Evolutionary conservation across 2,888 invertebrate genomes (phyloP).

Genomic region (Argynnis bischoffii): DNA sequence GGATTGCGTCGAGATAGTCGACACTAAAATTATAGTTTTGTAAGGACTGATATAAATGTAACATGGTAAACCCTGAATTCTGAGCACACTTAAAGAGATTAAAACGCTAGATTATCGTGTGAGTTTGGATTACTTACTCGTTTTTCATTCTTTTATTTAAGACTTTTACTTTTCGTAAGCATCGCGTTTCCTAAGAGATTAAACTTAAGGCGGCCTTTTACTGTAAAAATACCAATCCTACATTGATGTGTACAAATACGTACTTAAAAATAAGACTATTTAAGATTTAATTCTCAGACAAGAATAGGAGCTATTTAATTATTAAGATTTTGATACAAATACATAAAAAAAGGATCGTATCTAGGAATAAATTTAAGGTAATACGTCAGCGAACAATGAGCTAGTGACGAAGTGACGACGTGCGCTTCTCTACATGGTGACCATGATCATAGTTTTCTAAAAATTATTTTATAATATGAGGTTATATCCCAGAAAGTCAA

Average conservation of each 20-base stretch:
- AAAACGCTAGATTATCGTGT: slow-evolving; percentile 69
- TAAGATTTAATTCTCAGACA: no score
- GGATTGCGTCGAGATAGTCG: no score
- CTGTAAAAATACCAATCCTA: neutral
- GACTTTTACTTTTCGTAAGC: slow-evolving; percentile 68
- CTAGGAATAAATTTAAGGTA: slow-evolving; percentile 60
- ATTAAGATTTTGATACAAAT: no score
- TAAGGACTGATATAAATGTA: neutral
- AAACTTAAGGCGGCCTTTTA: slow-evolving; percentile 52
- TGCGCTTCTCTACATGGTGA: slow-evolving; percentile 30
- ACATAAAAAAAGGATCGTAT: no score
- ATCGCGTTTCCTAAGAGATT: slow-evolving; percentile 48
- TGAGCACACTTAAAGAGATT: slow-evolving; percentile 73
- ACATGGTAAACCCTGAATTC: slow-evolving; percentile 41
- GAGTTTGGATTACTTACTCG: slow-evolving; percentile 63
- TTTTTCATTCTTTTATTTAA: slow-evolving; percentile 65
- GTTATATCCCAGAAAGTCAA: no score
- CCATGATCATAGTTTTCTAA: slow-evolving; percentile 17
- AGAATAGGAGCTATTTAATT: no score
- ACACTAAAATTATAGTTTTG: no score
- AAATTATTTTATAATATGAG: no score
- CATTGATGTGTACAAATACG: no score
- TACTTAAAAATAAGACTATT: no score
- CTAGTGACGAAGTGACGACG: slow-evolving; percentile 43
- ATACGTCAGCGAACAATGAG: slow-evolving; percentile 53